phyloP scores from a whole-genome alignment of 2,797 vertebrate genomes.

The Myripristis jacobus region DNA sequence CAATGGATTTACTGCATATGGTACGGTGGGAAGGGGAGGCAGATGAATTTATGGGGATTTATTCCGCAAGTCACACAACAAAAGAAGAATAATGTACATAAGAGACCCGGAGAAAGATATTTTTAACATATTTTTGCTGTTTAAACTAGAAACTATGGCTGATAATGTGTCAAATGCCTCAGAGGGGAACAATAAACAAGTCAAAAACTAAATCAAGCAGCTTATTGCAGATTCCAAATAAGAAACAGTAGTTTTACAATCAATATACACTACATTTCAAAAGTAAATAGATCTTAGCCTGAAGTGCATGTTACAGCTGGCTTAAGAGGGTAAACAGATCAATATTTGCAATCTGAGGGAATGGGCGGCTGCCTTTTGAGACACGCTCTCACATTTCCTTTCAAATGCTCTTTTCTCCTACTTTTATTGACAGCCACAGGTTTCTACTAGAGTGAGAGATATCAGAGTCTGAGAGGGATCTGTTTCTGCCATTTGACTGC shows the following conservation, averaged over 20 bases:
- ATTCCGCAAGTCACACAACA: constrained; percentile 49
- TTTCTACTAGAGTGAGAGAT: constrained; percentile 63
- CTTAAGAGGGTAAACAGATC: constrained; percentile 42
- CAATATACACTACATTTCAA: constrained; percentile 15
- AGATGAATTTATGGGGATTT: constrained; percentile 49
- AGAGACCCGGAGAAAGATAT: not conserved
- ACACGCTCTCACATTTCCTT: constrained; percentile 26
- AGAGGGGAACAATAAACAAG: not conserved
- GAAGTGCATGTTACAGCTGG: constrained; percentile 5
- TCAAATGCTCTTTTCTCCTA: constrained; percentile 19
- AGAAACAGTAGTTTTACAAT: not conserved
- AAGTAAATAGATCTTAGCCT: constrained; percentile 24
- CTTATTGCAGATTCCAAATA: not conserved
- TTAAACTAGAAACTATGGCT: not conserved
- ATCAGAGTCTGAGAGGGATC: constrained; percentile 22
- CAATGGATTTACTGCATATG: constrained; percentile 49
- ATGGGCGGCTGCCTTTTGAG: constrained; percentile 10
- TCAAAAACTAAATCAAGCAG: not conserved
- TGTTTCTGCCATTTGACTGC: constrained; percentile 25
- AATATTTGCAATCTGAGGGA: constrained; percentile 45
- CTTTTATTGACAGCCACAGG: constrained; percentile 44
- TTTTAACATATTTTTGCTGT: constrained; percentile 11
- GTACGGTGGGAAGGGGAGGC: constrained; percentile 33
- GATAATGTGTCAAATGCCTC: not conserved
- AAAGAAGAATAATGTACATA: constrained; percentile 25